Evolutionary conservation across 1,140 invertebrate genomes (phyloP), one percentile per base, ranked within the genome.

Genomic region (Drosophila tani): DNA sequence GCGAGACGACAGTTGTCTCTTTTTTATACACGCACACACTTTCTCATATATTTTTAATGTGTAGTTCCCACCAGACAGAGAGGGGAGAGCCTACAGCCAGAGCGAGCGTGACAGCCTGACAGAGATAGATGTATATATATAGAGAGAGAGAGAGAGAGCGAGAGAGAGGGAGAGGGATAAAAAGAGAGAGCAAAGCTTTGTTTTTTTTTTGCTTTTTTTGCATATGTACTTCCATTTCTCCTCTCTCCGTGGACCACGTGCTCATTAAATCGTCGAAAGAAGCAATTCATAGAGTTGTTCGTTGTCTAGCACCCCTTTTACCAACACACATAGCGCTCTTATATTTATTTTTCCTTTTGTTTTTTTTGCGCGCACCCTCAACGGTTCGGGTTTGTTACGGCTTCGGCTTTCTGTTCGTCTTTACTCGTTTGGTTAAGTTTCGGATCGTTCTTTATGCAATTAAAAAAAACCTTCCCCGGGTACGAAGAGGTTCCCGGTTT

Each of bases 1-100:
- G 68, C 45, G 64, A 85, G 81, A 90, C 85, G 85, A 90, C 85
- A 82, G 82, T 91, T 91, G 85, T 88, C 85, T 85, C 85, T 90
- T 88, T 90, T 84, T 73, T 50, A 70, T 83, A 50, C 57, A 71
- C 59, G 60, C 29, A 46, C 19, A 12, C 17, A 32, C 45, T 38
- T 29, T 43, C 47, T 56, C 17, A 77, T 56, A 56, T 40, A 56
- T 29, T 68, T 46, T 69, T 15, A 38, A 63, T 55, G 8, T 45
- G 14, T 32, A 15, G 24, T 32, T 24, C 32, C 12, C 14, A 24
- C 29, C 32, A 51, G 41, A 65, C 43, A 57, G 29, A 50, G 41
- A 75, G 19, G 15, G 57, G 41, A 58, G 53, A 46, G 65, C 45
- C 11, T 17, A 35, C 14, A 41, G 15, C 27, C 9, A 41, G 40